phyloP scores from a whole-genome alignment of 2,113 vertebrate genomes.

The Carassius auratus region DNA sequence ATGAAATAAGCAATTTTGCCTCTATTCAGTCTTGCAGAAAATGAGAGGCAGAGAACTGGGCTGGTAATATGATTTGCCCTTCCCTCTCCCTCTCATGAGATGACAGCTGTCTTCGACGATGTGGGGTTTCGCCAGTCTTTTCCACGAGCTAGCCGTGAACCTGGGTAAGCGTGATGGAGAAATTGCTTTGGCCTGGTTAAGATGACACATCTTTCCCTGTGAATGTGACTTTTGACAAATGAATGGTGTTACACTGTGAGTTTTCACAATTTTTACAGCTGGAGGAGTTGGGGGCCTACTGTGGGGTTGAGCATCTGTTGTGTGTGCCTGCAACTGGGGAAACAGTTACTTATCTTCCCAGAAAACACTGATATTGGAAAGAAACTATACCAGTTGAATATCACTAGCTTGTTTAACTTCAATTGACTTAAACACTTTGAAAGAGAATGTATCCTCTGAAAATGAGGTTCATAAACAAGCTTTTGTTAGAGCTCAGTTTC shows the following conservation, averaged over 20 bases:
- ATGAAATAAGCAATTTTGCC: slow-evolving; percentile 68
- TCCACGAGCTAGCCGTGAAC: slow-evolving; percentile 58
- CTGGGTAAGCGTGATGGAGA: slow-evolving; percentile 58
- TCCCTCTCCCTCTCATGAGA: slow-evolving; percentile 54
- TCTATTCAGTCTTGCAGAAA: slow-evolving; percentile 61
- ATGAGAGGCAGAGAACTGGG: slow-evolving; percentile 45
- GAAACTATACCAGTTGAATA: not conserved
- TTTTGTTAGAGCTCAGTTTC: not conserved
- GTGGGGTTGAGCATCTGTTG: slow-evolving; percentile 28
- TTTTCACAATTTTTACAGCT: slow-evolving; percentile 56
- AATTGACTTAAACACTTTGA: not conserved
- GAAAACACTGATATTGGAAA: not conserved
- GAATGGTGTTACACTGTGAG: slow-evolving; percentile 62
- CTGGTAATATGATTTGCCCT: slow-evolving; percentile 66
- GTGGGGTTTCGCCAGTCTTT: slow-evolving; percentile 58
- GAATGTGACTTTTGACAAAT: slow-evolving; percentile 73
- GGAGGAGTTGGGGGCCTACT: not conserved
- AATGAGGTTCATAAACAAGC: not conserved
- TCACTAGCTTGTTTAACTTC: not conserved
- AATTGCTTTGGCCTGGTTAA: slow-evolving; percentile 65
- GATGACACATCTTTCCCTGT: slow-evolving; percentile 63
- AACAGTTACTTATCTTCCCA: not conserved
- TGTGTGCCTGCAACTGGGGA: slow-evolving; percentile 1
- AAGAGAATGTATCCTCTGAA: not conserved
- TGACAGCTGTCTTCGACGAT: slow-evolving; percentile 66